Base-by-base conservation (phyloP, 2,888 invertebrate genomes). In the Empis stercorea region DNA sequence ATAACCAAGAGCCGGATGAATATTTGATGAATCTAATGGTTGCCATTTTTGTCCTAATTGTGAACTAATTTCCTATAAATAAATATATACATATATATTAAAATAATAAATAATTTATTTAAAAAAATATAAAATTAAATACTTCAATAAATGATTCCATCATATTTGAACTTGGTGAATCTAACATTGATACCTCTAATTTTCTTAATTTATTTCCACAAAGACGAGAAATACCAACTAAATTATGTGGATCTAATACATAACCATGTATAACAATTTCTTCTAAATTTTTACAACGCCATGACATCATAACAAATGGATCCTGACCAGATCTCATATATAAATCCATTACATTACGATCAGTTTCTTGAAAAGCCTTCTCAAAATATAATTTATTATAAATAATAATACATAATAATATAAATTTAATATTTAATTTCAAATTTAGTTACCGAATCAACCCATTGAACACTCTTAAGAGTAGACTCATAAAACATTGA, bases 301-400 rank as follows among this genome's bases (percentile, higher is more conserved):
- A 79, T 13, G 77, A 73, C 61, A 76, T 62, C 75, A 78, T 77
- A 17, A 78, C 74, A 54, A 79, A 72, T 1, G 76, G 76, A 60
- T 78, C 68, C 54, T 65, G 67, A 42, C 61, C 60, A 38, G 59
- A 56, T 43, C 57, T 58, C 46, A 61, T 52, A 51, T 59, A 60
- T 45, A 61, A 56, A 54, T 61, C 61, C 59, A 61, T 61, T 16
- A 61, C 56, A 56, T 61, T 62, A 50, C 61, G 59, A 47, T 61
- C 61, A 55, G 60, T 58, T 56, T 63, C 61, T 54, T 64, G 63
- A 46, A 59, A 62, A 30, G 62, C 60, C 61, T 61, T 30, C 10
- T 23, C 32, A 3, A 37, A 41, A 51, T 42, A 44, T 43, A 27
- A n/a, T n/a, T n/a, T n/a, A n/a, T n/a, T n/a, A n/a, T n/a, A 32